Base-by-base conservation (phyloP, 2,888 invertebrate genomes). In the Nipponacmea schrenckii region DNA sequence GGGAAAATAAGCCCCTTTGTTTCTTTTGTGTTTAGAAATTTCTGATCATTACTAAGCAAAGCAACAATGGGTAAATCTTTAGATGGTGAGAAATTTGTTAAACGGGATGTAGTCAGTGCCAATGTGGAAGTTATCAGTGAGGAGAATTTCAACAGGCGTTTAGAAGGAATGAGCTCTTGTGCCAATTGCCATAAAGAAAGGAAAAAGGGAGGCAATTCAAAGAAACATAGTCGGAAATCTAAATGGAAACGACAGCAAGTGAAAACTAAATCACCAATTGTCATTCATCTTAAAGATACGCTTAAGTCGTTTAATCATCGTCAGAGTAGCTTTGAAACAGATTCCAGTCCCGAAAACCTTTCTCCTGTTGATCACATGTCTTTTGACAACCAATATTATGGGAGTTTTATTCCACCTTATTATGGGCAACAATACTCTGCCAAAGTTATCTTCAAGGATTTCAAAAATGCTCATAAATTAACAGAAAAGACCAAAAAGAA, bases 141-240 rank as follows among this genome's bases (percentile, higher is more conserved):
- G 65, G 83, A 84, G 71, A 80, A 76, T 62, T 84, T 83, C 69
- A 77, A 77, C 64, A 77, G 77, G 63, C 76, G 81, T 27, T 77
- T 80, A 67, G 81, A 84, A 65, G 83, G 83, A 14, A 77, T 83
- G 74, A 79, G 74, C 26, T 81, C 85, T 26, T 87, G 87, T 76
- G 77, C 79, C 68, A 85, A 84, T 76, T 87, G 86, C 79, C 81
- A 83, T 68, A 80, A 77, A 62, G 86, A 86, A 70, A 73, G 86
- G 20, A 76, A 72, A n/a, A 70, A 74, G 56, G 56, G 56, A 56
- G 20, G 24, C 20, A 56, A 67, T 67, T 17, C 50, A 46, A 44
- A 48, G 31, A 68, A 70, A 27, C 75, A 70, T 62, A 72, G 39
- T 45, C 45, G 56, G 7, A 48, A 72, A 12, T 24, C 7, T n/a